Percentiles rank a stretch among this genome's conserved stretches.
These are phyloP conservation scores for Semibalanus balanoides DNA, from an alignment of 1,140 invertebrate genomes.

Conservation along the genomic window DNA sequence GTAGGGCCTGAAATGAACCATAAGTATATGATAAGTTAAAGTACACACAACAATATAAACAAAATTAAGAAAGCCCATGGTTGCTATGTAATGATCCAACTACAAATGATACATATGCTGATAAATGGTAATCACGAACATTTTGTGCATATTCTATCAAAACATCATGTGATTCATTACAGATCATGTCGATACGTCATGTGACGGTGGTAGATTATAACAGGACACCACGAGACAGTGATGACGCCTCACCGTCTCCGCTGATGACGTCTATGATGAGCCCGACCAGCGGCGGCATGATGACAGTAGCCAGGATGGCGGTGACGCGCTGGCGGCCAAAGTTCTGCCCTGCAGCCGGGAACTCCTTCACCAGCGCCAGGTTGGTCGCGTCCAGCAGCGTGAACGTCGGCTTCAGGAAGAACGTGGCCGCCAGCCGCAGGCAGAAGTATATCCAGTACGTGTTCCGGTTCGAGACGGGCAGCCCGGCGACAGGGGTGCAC, in stretches of 20 bases:
- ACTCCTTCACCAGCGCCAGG: slow-evolving; percentile 59
- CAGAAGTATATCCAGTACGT: slow-evolving; percentile 53
- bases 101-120: too few relatives aligned
- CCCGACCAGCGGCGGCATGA: slow-evolving; percentile 63
- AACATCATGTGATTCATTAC: too few relatives aligned
- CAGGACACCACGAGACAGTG: too few relatives aligned
- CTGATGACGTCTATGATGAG: slow-evolving; percentile 46
- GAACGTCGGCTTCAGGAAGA: slow-evolving; percentile 45
- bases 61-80: too few relatives aligned
- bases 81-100: too few relatives aligned
- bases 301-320: slow-evolving; percentile 59
- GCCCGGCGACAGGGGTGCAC: background rate
- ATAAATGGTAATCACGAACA: too few relatives aligned
- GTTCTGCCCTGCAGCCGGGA: slow-evolving; percentile 22
- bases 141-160: too few relatives aligned
- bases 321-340: slow-evolving; percentile 56
- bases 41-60: too few relatives aligned
- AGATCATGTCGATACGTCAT: too few relatives aligned
- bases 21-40: too few relatives aligned
- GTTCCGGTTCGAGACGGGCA: background rate
- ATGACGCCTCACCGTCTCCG: background rate
- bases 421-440: slow-evolving; percentile 52
- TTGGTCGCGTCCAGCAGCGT: slow-evolving; percentile 69
- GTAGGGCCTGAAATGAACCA: background rate
- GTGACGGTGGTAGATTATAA: too few relatives aligned